Percentiles rank a stretch among this genome's conserved stretches.
These are phyloP conservation scores for Hyles vespertilio DNA, from an alignment of 1,140 invertebrate species.

Conservation along the genomic window DNA sequence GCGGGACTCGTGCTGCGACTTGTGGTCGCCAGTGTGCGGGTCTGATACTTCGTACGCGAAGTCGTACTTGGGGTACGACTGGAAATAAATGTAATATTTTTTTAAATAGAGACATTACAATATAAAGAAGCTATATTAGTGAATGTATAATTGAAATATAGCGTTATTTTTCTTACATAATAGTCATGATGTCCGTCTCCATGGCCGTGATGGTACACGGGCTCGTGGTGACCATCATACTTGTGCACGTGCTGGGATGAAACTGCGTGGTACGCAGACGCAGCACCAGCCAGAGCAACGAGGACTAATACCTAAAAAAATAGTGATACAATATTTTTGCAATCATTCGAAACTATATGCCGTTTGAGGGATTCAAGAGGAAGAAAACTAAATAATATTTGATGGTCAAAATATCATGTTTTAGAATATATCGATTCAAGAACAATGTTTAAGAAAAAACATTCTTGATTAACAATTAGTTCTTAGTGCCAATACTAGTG, in stretches of 20 bases:
- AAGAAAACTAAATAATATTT: too few relatives aligned
- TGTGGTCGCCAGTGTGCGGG: background rate
- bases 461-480: too few relatives aligned
- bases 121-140: too few relatives aligned
- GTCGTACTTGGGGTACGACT: conserved; percentile 5
- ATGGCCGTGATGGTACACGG: background rate
- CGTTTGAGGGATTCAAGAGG: too few relatives aligned
- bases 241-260: background rate
- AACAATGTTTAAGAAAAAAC: too few relatives aligned
- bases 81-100: background rate
- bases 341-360: too few relatives aligned
- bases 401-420: too few relatives aligned
- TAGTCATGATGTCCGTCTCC: conserved; percentile 8
- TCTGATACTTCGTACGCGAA: conserved; percentile 4
- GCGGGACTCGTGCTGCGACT: conserved; percentile 1
- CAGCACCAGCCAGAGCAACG: background rate
- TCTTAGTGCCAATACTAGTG: too few relatives aligned
- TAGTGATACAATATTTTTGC: background rate
- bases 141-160: background rate
- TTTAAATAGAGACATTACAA: background rate
- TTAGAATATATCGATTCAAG: too few relatives aligned
- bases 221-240: background rate
- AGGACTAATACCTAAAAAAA: conserved; percentile 3
- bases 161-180: conserved; percentile 6
- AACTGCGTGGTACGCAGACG: background rate